phyloP scores from a whole-genome alignment of 2,113 vertebrate species.

The Brachirus orientalis region DNA sequence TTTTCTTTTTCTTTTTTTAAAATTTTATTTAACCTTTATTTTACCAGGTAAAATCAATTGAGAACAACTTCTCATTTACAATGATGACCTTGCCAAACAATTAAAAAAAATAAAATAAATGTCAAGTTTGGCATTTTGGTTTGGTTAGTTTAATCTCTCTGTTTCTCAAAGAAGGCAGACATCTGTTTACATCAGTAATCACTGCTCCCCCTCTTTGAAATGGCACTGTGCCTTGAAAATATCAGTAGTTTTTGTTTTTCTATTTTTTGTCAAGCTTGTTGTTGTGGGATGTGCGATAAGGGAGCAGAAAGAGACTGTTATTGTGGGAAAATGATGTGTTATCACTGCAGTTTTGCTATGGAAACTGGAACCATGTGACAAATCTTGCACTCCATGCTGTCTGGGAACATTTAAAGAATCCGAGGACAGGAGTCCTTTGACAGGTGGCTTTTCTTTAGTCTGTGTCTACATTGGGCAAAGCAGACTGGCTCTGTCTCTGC shows the following conservation, averaged over 20 bases:
- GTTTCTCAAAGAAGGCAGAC: constrained; percentile 4
- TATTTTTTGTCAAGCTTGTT: constrained; percentile 33
- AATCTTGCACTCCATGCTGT: constrained; percentile 25
- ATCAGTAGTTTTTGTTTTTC: constrained; percentile 8
- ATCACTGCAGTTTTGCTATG: constrained; percentile 38
- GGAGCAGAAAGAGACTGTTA: constrained; percentile 9
- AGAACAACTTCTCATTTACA: no score
- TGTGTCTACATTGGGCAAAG: constrained; percentile 16
- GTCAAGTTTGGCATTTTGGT: constrained; percentile 22
- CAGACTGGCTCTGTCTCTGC: constrained; percentile 44
- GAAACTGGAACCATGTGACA: constrained; percentile 39
- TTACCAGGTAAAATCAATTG: no score
- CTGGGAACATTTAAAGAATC: constrained; percentile 25
- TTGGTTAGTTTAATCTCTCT: constrained; percentile 41
- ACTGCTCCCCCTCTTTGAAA: constrained; percentile 2
- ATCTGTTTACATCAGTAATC: neutral
- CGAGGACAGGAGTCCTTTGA: constrained; percentile 19
- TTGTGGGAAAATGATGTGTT: constrained; percentile 25
- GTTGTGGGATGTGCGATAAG: constrained; percentile 29
- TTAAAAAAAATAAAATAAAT: constrained; percentile 44
- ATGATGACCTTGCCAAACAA: constrained; percentile 39
- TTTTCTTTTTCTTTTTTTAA: no score
- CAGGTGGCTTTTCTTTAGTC: constrained; percentile 35
- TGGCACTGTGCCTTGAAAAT: neutral
- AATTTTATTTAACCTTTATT: no score